Conservation (phyloP, 2,797 vertebrate genomes). For the Gallinago nigripennis region DNA sequence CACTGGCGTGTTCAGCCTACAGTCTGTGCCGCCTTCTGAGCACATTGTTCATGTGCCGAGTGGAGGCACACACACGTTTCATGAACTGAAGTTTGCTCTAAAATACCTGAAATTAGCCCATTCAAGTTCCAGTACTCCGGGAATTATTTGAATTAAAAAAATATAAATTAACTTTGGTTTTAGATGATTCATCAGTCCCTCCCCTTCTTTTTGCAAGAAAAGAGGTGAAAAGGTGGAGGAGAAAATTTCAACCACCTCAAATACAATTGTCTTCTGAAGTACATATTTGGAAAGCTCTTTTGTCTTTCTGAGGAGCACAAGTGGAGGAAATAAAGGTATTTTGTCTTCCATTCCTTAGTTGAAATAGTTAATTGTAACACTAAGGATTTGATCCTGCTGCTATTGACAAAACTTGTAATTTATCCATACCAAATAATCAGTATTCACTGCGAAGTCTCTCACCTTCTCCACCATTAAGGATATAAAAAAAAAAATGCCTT, state of each 20-base stretch:
- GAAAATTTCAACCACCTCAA: background rate
- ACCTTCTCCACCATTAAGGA: background rate
- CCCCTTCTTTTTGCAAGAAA: conserved; percentile 23
- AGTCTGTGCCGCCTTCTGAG: background rate
- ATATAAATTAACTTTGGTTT: conserved; percentile 58
- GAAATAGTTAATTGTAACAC: background rate
- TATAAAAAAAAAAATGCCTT: background rate
- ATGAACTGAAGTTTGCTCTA: conserved; percentile 16
- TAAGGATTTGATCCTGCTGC: background rate
- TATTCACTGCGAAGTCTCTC: background rate
- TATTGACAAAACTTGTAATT: background rate
- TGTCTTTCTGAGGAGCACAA: conserved; percentile 49
- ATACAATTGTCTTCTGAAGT: conserved; percentile 63
- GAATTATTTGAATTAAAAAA: conserved; percentile 55
- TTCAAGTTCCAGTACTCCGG: background rate
- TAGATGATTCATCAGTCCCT: conserved; percentile 29
- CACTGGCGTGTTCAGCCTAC: background rate
- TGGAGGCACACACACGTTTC: background rate
- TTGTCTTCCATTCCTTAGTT: background rate
- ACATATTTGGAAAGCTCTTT: conserved; percentile 31
- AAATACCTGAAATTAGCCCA: conserved; percentile 69
- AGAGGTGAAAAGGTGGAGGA: background rate
- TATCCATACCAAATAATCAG: background rate
- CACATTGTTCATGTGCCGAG: background rate
- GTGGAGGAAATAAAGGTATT: conserved; percentile 30